Base-by-base conservation (phyloP, 2,797 vertebrate species). In the Lateolabrax maculatus region DNA sequence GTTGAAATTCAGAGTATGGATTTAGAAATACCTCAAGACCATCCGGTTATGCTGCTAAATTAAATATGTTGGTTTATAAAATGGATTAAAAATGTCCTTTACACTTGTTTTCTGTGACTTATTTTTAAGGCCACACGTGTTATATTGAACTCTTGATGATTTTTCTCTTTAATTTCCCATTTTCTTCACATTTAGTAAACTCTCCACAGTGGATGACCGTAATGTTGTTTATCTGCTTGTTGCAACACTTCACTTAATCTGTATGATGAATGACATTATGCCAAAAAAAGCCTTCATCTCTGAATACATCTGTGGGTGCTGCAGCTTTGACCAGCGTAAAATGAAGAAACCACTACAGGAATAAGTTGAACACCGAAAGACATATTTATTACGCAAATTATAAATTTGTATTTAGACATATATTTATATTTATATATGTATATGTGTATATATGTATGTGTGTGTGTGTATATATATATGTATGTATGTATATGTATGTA, bases 21-120 rank as follows among this genome's bases (percentile, higher is more conserved):
- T 93, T 92, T 94, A 94, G 94, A 98, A 97, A 97, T 98, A 97
- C 96, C 96, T 98, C 96, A 98, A 96, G 94, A 97, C 95, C 96
- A 96, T 96, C 94, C 92, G 95, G 92, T 96, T 96, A 96, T 97
- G 96, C 97, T 97, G 96, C 96, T 98, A 97, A 95, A 95, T 95
- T 93, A 93, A 92, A 95, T 90, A 96, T 95, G 91, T 93, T 93
- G 87, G 85, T 96, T 95, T 95, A 93, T 95, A 93, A 90, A 95
- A 93, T 88, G 84, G 84, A 95, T 94, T 94, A 95, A 95, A 92
- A 94, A 92, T 91, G 90, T 95, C 89, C 89, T 95, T 93, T 94
- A 93, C 91, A 93, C 87, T 89, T 87, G 64, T 79, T 85, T 80
- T 87, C 39, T 75, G 27, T 79, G 65, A 7, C 64, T 62, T 71